Conservation (phyloP, 1,140 invertebrate species). For the Tyrophagus putrescentiae region DNA sequence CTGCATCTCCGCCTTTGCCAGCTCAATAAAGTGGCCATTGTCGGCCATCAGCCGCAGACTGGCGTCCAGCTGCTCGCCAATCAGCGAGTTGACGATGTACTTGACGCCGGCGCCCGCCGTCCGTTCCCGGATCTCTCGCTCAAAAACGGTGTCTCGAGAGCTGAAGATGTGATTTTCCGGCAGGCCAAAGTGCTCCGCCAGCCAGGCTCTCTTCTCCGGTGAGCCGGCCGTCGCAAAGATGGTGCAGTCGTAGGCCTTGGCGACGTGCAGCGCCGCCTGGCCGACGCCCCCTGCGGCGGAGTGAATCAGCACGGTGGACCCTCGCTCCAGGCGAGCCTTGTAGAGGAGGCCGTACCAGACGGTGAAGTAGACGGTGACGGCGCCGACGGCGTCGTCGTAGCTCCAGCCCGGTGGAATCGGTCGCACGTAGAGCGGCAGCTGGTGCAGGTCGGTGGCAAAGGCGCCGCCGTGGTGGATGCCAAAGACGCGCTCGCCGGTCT, state of each 20-base stretch:
- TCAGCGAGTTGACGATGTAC: slow-evolving; percentile 77
- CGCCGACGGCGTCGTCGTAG: slow-evolving; percentile 73
- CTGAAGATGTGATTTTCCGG: slow-evolving; percentile 39
- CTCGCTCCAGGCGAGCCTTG: slow-evolving; percentile 60
- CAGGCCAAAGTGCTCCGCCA: slow-evolving; percentile 38
- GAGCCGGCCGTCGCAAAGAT: slow-evolving; percentile 61
- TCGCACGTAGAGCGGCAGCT: slow-evolving; percentile 69
- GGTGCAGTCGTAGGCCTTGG: slow-evolving; percentile 64
- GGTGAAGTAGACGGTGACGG: slow-evolving; percentile 83
- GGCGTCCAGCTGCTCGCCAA: slow-evolving; percentile 73
- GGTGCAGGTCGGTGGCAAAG: slow-evolving; percentile 68
- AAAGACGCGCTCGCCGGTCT: slow-evolving; percentile 66
- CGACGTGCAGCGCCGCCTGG: slow-evolving; percentile 81
- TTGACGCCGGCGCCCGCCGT: slow-evolving; percentile 63
- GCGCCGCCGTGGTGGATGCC: slow-evolving; percentile 77
- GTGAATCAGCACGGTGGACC: slow-evolving; percentile 75
- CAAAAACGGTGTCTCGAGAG: slow-evolving; percentile 42
- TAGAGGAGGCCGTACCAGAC: slow-evolving; percentile 48
- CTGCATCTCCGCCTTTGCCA: slow-evolving; percentile 88
- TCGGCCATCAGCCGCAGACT: slow-evolving; percentile 72
- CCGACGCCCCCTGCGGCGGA: slow-evolving; percentile 91
- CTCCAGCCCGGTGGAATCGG: slow-evolving; percentile 73
- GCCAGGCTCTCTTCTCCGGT: slow-evolving; percentile 37
- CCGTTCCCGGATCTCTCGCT: slow-evolving; percentile 30
- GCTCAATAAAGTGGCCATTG: slow-evolving; percentile 85